These are phyloP conservation scores for Hippocampus abdominalis DNA, from an alignment of 2,113 vertebrate species.

Conservation along the genomic window DNA sequence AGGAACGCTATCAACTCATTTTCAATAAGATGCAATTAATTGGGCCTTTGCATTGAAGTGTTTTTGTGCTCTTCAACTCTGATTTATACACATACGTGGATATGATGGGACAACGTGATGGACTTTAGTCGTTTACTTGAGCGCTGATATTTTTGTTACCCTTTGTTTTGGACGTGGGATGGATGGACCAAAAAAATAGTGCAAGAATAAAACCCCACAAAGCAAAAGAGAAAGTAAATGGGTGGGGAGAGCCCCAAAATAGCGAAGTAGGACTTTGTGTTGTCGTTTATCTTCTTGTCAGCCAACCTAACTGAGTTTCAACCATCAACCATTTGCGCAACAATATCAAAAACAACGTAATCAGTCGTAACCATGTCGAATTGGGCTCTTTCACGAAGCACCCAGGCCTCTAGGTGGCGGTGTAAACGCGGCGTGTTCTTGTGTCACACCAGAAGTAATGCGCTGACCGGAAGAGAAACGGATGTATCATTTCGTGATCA, in stretches of 20 bases:
- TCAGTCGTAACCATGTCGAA: background rate
- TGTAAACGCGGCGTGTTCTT: background rate
- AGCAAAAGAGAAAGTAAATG: slow-evolving; percentile 4
- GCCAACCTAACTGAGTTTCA: background rate
- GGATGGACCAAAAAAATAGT: background rate
- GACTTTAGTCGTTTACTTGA: background rate
- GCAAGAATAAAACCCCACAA: background rate
- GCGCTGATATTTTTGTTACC: background rate
- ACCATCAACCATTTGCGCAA: background rate
- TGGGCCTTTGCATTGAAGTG: too few species aligned
- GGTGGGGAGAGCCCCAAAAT: background rate
- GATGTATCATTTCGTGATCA: background rate
- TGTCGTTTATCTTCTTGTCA: background rate
- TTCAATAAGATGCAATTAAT: too few species aligned
- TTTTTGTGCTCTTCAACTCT: too few species aligned
- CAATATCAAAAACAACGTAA: too few species aligned
- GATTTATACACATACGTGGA: background rate
- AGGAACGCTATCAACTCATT: too few species aligned
- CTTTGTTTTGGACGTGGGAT: background rate
- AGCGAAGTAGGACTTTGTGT: background rate
- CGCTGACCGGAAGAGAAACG: background rate
- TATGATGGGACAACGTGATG: background rate
- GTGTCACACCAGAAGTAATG: background rate
- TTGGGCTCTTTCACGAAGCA: background rate
- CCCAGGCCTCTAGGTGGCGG: slow-evolving; percentile 19